Evolutionary conservation across 2,113 vertebrate species (phyloP).

Genomic region (Apteryx owenii): DNA sequence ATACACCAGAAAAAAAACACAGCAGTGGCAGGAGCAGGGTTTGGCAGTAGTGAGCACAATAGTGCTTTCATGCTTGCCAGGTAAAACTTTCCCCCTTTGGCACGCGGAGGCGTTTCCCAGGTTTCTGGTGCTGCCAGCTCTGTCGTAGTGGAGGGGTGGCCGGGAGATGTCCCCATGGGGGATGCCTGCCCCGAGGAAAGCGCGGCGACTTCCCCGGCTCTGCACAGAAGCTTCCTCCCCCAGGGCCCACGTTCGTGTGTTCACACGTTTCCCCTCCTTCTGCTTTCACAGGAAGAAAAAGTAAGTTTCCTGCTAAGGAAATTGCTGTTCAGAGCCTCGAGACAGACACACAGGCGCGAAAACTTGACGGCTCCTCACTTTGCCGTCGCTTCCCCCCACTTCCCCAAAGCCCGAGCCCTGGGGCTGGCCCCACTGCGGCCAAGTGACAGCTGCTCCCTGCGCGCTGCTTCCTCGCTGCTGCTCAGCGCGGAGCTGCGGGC

Average conservation of each 20-base stretch:
- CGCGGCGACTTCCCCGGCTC: fast-evolving
- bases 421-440: fast-evolving
- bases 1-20: too few relatives aligned
- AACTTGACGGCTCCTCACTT: neutral
- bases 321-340: neutral
- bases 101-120: too few relatives aligned
- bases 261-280: conserved; percentile 7
- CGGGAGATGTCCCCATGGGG: fast-evolving
- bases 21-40: neutral
- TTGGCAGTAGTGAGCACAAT: fast-evolving
- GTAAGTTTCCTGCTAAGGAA: conserved; percentile 44
- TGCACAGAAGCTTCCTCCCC: neutral
- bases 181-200: fast-evolving
- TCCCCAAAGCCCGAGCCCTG: neutral
- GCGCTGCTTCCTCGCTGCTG: too few relatives aligned
- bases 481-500: neutral
- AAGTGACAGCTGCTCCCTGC: too few relatives aligned
- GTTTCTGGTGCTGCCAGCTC: neutral
- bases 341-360: neutral
- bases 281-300: conserved; percentile 64
- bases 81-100: neutral
- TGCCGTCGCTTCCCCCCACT: neutral
- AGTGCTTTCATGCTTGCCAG: fast-evolving
- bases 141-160: fast-evolving
- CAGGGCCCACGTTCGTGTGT: fast-evolving